Evolutionary conservation across 2,888 invertebrate species (phyloP), one percentile per base, ranked within the genome.

Genomic region (Zaprionus obscuricornis): DNA sequence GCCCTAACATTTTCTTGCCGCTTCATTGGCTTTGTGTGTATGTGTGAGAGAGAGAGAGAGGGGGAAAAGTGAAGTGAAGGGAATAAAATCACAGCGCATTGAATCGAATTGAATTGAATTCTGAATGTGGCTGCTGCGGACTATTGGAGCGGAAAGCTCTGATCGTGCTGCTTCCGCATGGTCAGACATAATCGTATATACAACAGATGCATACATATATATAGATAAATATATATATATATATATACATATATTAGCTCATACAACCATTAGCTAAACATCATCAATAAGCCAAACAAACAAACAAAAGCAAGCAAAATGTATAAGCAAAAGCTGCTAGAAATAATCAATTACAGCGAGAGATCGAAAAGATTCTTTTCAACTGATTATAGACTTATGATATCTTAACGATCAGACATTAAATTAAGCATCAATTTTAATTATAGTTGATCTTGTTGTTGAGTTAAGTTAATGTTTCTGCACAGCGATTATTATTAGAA

Each of bases 101-200:
- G n/a, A n/a, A n/a, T n/a, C n/a, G 29, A 8, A 42, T 42, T 42
- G 16, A 62, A 78, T 77, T 78, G 60, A 77, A 84, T 84, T 81
- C 62, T 62, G 62, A 65, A 64, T 76, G 60, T 46, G n/a, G 47
- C 39, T 36, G 58, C 69, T 46, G 55, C 66, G 62, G 45, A 29
- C 84, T 83, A 83, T 68, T 85, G 84, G 76, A 85, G 85, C 85
- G 77, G 56, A 85, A 85, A 79, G 74, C 59, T n/a, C n/a, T 55
- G 40, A 60, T 40, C 46, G 36, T 18, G 46, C 31, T 50, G 72
- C 79, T 85, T 81, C 79, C 85, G 83, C 67, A 63, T 66, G 56
- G 57, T 16, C 20, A 57, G 29, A 40, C 1, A n/a, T n/a, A n/a
- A n/a, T n/a, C n/a, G n/a, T n/a, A n/a, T n/a, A n/a, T n/a, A n/a